These are phyloP conservation scores for Spodoptera littoralis DNA, from an alignment of 2,888 invertebrate genomes.

Conservation along the genomic window DNA sequence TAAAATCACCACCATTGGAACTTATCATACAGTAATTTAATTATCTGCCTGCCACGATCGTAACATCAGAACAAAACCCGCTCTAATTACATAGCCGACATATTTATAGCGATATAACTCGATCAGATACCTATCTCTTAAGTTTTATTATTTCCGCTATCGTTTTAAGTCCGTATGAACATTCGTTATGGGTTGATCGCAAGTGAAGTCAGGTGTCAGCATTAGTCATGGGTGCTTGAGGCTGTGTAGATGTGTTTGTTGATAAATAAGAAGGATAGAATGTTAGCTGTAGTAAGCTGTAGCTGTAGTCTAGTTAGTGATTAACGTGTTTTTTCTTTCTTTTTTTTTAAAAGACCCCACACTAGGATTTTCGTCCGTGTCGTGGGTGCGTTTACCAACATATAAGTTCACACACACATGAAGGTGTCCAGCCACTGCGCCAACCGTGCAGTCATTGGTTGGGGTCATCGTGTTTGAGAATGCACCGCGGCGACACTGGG, in stretches of 20 bases:
- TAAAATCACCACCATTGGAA: conserved; percentile 8
- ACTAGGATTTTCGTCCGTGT: too few species aligned
- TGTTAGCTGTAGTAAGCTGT: too few species aligned
- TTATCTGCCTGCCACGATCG: conserved; percentile 41
- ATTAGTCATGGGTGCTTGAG: conserved; percentile 13
- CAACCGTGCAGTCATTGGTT: too few species aligned
- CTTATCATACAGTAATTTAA: conserved; percentile 46
- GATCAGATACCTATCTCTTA: conserved; percentile 62
- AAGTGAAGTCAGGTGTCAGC: conserved; percentile 15
- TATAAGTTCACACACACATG: too few species aligned
- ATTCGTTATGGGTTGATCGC: conserved; percentile 39
- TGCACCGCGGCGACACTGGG: too few species aligned
- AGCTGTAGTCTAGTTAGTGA: too few species aligned
- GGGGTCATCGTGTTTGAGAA: too few species aligned
- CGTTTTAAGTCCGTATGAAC: conserved; percentile 47
- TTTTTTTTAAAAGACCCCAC: too few species aligned
- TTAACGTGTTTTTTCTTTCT: too few species aligned
- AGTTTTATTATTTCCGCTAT: conserved; percentile 68
- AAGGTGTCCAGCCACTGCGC: too few species aligned
- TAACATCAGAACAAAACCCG: conserved; percentile 52
- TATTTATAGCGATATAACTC: conserved; percentile 56
- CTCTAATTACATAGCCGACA: conserved; percentile 62
- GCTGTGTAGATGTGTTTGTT: background rate
- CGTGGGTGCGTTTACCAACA: too few species aligned
- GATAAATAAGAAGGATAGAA: background rate